Evolutionary conservation across 2,888 invertebrate species (phyloP).

Genomic region (Timandra comae): DNA sequence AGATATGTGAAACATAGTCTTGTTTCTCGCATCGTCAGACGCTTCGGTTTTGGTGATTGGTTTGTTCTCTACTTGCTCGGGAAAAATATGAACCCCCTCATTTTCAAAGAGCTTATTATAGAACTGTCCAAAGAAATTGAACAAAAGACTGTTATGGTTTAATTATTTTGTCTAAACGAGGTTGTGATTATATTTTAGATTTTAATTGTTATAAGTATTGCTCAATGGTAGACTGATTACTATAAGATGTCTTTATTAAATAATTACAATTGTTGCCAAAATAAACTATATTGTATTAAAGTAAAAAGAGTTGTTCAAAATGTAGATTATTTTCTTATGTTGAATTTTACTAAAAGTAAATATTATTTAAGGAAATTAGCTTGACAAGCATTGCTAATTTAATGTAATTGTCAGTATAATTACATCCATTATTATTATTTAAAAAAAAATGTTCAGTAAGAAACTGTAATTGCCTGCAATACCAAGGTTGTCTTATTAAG

Average conservation of each 20-base stretch:
- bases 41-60: constrained; percentile 83
- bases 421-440: too few species aligned
- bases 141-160: constrained; percentile 45
- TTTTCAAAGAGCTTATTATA: constrained; percentile 79
- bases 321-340: too few species aligned
- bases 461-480: too few species aligned
- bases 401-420: too few species aligned
- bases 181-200: constrained; percentile 14
- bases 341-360: too few species aligned
- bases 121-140: constrained; percentile 65
- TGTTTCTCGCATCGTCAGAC: constrained; percentile 70
- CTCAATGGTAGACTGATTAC: constrained; percentile 9
- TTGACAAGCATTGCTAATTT: too few species aligned
- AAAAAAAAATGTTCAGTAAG: too few species aligned
- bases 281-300: too few species aligned
- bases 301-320: too few species aligned
- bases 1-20: constrained; percentile 69
- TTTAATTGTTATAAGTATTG: constrained; percentile 2
- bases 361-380: too few species aligned
- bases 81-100: constrained; percentile 83
- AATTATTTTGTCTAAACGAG: constrained; percentile 14
- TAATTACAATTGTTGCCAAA: too few species aligned
- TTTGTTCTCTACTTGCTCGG: constrained; percentile 85
- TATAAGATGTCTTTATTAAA: constrained; percentile 1
- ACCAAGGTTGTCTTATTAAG: too few species aligned